These are phyloP conservation scores for Darwinula stevensoni DNA, from an alignment of 2,888 invertebrate genomes.

Conservation along the genomic window DNA sequence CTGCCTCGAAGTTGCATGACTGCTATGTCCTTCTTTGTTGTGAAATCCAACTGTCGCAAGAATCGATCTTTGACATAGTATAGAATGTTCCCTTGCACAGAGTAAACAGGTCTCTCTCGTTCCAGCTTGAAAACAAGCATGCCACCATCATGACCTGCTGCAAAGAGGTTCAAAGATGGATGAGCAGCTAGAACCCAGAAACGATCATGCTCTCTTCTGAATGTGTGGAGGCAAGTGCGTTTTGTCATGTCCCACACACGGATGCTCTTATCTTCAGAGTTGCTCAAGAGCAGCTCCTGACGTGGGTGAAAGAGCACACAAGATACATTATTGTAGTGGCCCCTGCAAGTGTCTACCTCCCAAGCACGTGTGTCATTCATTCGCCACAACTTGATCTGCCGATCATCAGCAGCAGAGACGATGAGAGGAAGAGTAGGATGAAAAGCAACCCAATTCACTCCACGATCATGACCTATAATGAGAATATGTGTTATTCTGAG, in stretches of 20 bases:
- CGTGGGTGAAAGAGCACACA: slow-evolving; percentile 89
- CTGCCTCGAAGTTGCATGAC: slow-evolving; percentile 72
- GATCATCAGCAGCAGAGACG: slow-evolving; percentile 93
- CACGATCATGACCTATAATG: slow-evolving; percentile 82
- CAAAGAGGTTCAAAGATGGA: slow-evolving; percentile 81
- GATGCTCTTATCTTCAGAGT: slow-evolving; percentile 92
- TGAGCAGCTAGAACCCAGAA: slow-evolving; percentile 94
- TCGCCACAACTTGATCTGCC: slow-evolving; percentile 89
- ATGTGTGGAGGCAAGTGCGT: slow-evolving; percentile 63
- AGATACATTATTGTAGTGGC: slow-evolving; percentile 97
- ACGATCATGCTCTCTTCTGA: slow-evolving; percentile 76
- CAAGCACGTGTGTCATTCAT: slow-evolving; percentile 97
- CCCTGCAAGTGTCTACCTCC: slow-evolving; percentile 98
- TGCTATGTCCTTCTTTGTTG: slow-evolving; percentile 63
- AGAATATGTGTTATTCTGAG: slow-evolving; percentile 60
- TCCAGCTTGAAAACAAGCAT: slow-evolving; percentile 79
- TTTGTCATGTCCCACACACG: slow-evolving; percentile 97
- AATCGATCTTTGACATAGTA: slow-evolving; percentile 87
- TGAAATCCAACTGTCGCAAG: slow-evolving; percentile 69
- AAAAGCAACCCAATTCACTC: slow-evolving; percentile 96
- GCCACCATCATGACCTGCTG: slow-evolving; percentile 96
- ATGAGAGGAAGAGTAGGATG: slow-evolving; percentile 80
- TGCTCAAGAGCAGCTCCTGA: slow-evolving; percentile 81
- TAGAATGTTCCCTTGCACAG: slow-evolving; percentile 65
- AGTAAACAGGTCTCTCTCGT: slow-evolving; percentile 82